Conservation (phyloP, 2,797 vertebrate species). For the Erithacus rubecula region DNA sequence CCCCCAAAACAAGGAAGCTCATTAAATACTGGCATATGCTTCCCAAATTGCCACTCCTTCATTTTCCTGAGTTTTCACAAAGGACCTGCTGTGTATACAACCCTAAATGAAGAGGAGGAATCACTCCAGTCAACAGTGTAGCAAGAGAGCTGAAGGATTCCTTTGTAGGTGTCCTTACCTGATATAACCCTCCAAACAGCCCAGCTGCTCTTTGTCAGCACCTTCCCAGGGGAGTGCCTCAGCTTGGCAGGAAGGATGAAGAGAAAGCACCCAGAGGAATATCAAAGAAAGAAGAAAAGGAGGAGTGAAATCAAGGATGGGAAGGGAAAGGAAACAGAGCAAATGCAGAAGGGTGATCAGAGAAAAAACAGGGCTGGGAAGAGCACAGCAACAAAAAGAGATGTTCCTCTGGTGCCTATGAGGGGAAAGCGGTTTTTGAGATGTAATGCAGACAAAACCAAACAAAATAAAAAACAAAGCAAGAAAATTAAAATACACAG, state of each 20-base stretch:
- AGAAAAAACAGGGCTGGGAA: not conserved
- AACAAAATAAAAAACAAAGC: not conserved
- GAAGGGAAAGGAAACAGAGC: not conserved
- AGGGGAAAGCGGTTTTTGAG: not conserved
- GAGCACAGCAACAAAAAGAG: not conserved
- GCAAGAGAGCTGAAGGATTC: not conserved
- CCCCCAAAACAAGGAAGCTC: not conserved
- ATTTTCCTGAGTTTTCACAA: not conserved
- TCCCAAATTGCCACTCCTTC: not conserved
- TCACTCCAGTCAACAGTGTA: not conserved
- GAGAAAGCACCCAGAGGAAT: not conserved
- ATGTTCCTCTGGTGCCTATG: not conserved
- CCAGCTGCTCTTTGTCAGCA: not conserved
- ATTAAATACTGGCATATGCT: not conserved
- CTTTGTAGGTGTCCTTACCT: not conserved
- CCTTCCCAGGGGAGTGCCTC: not conserved
- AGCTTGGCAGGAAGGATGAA: not conserved
- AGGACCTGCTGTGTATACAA: not conserved
- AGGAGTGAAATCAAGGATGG: not conserved
- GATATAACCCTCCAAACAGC: not conserved
- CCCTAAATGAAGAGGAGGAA: not conserved
- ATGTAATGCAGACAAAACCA: not conserved
- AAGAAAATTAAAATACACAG: not conserved
- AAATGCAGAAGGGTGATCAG: not conserved
- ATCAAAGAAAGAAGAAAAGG: not conserved